Evolutionary conservation across 2,888 invertebrate species (phyloP).

Genomic region (Leptothorax acervorum): DNA sequence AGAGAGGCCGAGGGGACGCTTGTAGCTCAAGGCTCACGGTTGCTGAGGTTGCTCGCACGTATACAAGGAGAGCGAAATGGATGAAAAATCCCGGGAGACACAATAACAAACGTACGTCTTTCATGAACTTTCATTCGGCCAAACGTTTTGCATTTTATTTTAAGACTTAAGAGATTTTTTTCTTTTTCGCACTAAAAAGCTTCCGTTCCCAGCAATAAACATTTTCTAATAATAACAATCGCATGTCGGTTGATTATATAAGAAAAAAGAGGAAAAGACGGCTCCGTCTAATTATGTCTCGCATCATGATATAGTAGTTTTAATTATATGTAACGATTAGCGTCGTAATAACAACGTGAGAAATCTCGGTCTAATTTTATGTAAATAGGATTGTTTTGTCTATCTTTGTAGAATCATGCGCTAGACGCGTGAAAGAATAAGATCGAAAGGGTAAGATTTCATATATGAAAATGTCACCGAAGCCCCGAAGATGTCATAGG

Average conservation of each 20-base stretch:
- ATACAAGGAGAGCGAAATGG: not conserved
- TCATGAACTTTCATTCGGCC: not conserved
- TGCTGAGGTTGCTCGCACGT: not conserved
- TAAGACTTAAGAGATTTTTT: no score
- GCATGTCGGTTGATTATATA: not conserved
- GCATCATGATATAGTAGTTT: not conserved
- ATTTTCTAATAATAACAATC: not conserved
- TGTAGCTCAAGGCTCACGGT: not conserved
- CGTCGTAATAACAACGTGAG: not conserved
- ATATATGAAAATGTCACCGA: not conserved
- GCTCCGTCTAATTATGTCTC: not conserved
- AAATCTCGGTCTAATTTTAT: constrained; percentile 8
- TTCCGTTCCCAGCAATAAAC: no score
- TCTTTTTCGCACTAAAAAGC: not conserved
- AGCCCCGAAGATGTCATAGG: not conserved
- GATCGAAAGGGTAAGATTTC: not conserved
- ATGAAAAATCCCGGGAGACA: not conserved
- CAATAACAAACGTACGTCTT: not conserved
- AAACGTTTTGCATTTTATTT: not conserved
- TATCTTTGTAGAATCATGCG: constrained; percentile 15
- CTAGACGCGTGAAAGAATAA: not conserved
- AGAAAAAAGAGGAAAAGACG: not conserved
- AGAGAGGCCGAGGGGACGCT: not conserved
- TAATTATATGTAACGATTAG: not conserved
- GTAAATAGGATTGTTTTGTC: not conserved